A percentile compares a stretch with the other conserved stretches of the same genome.
These are phyloP conservation scores for Helicolenus hilgendorfi DNA, from an alignment of 2,797 vertebrate species.

Conservation along the genomic window DNA sequence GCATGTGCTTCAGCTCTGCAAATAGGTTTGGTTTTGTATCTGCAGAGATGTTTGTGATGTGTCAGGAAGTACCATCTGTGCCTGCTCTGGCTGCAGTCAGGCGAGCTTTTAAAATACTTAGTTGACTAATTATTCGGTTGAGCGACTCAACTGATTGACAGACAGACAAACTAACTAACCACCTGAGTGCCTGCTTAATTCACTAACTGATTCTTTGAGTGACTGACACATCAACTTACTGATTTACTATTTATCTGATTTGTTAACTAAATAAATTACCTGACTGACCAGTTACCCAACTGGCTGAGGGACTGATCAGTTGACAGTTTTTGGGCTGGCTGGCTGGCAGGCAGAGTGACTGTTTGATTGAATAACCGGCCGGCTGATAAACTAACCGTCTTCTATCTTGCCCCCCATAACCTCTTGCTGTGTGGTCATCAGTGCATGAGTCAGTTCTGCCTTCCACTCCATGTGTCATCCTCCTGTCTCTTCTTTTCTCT, in stretches of 20 bases:
- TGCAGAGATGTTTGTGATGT: not conserved
- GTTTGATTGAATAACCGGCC: conserved; percentile 27
- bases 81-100: not conserved
- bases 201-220: not conserved
- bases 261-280: not conserved
- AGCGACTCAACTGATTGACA: not conserved
- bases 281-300: not conserved
- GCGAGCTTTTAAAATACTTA: not conserved
- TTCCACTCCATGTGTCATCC: conserved; percentile 35
- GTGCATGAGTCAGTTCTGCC: conserved; percentile 23
- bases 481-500: conserved; percentile 7
- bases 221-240: not conserved
- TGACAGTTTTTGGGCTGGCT: not conserved
- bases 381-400: conserved; percentile 16
- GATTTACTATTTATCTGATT: not conserved
- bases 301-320: not conserved
- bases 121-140: not conserved
- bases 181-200: not conserved
- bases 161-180: not conserved
- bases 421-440: conserved; percentile 43
- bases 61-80: not conserved
- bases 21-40: not conserved
- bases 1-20: not conserved
- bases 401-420: conserved; percentile 17
- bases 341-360: not conserved